Conservation (phyloP, 1,140 invertebrate species). For the Caenorhabditis brenneri region DNA sequence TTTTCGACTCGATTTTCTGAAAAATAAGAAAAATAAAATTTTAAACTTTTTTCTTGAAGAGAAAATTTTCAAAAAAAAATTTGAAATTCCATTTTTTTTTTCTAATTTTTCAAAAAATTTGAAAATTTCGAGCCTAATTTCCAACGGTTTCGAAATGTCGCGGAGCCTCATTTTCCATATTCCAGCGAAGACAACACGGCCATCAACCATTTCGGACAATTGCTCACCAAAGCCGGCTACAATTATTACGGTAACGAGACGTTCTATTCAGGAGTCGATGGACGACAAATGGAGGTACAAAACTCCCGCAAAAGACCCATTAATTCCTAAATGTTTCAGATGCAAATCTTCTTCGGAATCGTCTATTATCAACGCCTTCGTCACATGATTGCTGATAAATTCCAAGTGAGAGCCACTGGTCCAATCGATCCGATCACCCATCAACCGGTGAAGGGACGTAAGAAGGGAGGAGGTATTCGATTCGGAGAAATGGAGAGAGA, state of each 20-base stretch:
- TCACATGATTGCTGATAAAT: slow-evolving; percentile 99
- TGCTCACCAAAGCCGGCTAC: slow-evolving; percentile 87
- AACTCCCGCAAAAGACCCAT: too few species aligned
- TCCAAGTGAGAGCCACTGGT: slow-evolving; percentile 93
- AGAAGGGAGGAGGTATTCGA: slow-evolving; percentile 89
- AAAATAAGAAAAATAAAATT: too few species aligned
- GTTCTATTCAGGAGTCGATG: slow-evolving; percentile 82
- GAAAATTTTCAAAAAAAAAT: too few species aligned
- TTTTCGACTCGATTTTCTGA: too few species aligned
- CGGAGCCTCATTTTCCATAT: slow-evolving; percentile 68
- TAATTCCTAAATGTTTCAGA: too few species aligned
- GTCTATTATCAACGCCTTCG: slow-evolving; percentile 95
- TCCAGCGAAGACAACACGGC: slow-evolving; percentile 85
- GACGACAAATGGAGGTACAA: slow-evolving; percentile 85
- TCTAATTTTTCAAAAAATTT: too few species aligned
- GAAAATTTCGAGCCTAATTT: too few species aligned
- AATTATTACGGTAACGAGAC: slow-evolving; percentile 95
- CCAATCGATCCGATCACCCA: slow-evolving; percentile 85
- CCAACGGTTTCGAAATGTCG: too few species aligned
- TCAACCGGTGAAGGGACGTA: slow-evolving; percentile 78
- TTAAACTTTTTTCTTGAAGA: too few species aligned
- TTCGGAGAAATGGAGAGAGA: slow-evolving; percentile 99
- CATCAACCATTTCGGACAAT: slow-evolving; percentile 89
- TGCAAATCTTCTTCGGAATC: slow-evolving; percentile 93
- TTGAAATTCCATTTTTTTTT: too few species aligned